Conservation (phyloP, 2,113 vertebrate genomes). For the Chaenocephalus aceratus region DNA sequence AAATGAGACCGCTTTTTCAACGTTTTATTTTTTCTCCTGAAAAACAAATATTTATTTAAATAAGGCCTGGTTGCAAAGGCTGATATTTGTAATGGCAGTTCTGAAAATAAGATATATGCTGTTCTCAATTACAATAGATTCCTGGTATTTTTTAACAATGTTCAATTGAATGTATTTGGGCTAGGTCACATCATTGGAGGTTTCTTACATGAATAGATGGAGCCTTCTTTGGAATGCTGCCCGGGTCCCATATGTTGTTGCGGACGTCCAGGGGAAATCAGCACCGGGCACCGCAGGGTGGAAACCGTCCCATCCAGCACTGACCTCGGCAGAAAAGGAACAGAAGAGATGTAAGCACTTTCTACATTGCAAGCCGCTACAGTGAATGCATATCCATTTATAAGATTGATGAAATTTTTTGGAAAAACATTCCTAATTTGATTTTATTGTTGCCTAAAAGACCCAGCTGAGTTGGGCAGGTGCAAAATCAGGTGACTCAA, state of each 20-base stretch:
- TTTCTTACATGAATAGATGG: conserved; percentile 51
- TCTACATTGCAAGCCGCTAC: background rate
- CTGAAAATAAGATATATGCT: background rate
- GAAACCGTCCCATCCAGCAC: conserved; percentile 46
- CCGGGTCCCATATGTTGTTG: conserved; percentile 79
- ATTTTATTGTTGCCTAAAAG: conserved; percentile 8
- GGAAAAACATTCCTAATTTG: background rate
- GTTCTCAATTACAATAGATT: background rate
- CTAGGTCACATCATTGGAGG: conserved; percentile 31
- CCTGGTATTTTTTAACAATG: background rate
- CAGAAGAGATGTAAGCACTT: background rate
- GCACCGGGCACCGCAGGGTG: conserved; percentile 54
- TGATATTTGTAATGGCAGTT: background rate
- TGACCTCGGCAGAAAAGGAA: conserved; percentile 26
- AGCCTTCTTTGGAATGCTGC: conserved; percentile 73
- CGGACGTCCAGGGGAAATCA: conserved; percentile 74
- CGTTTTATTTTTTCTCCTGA: background rate
- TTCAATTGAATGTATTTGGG: background rate
- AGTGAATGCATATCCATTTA: background rate
- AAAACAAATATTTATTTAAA: background rate
- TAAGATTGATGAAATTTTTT: background rate
- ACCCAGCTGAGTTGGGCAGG: conserved; percentile 34
- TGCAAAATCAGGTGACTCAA: conserved; percentile 58
- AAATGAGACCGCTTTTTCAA: background rate
- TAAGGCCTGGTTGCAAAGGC: background rate